Conservation (phyloP, 2,113 vertebrate species). For the Mesitornis unicolor region DNA sequence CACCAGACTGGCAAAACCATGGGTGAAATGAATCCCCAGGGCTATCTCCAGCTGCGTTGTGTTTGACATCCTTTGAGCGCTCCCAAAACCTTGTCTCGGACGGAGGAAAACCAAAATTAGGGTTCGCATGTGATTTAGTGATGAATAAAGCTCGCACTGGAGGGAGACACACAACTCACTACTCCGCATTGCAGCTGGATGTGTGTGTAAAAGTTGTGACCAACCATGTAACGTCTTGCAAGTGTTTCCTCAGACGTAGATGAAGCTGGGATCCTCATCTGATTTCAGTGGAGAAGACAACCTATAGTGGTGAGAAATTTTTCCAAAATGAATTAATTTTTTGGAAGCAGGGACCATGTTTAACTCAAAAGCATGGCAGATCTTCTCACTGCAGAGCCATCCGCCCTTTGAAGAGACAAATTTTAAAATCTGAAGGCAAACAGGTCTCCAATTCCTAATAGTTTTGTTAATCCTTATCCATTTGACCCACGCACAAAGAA, state of each 20-base stretch:
- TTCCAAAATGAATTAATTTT: neutral
- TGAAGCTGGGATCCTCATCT: neutral
- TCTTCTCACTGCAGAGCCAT: neutral
- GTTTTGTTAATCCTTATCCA: neutral
- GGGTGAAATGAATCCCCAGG: neutral
- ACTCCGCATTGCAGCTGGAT: neutral
- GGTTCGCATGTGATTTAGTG: neutral
- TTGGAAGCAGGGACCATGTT: neutral
- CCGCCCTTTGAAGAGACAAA: neutral
- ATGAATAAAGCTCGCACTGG: neutral
- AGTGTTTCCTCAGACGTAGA: neutral
- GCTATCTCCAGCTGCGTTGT: neutral
- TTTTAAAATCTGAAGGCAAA: neutral
- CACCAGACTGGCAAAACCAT: neutral
- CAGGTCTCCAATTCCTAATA: neutral
- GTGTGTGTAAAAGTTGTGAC: neutral
- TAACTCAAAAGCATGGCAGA: neutral
- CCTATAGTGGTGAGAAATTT: neutral
- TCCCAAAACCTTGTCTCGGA: neutral
- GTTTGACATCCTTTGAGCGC: neutral
- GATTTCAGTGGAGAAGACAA: neutral
- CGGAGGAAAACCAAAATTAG: neutral
- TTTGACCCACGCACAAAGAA: neutral
- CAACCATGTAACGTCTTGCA: rapidly evolving
- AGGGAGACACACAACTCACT: neutral